Conservation (phyloP, 2,888 invertebrate species). For the Kuschelorhynchus macadamiae region DNA sequence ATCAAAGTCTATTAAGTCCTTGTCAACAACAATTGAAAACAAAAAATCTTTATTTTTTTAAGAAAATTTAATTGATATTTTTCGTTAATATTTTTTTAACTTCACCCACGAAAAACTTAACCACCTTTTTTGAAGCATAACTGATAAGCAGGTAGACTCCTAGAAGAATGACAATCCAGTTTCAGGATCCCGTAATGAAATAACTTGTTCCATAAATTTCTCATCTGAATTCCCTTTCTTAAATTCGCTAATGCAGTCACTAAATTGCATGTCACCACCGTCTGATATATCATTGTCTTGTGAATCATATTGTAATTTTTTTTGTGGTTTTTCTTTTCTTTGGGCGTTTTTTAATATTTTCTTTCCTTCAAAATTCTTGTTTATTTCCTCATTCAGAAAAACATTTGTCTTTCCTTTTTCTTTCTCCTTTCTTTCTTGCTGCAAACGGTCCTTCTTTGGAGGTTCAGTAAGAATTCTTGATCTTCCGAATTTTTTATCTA, state of each 20-base stretch:
- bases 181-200: too few species aligned
- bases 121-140: constrained; percentile 8
- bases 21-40: too few species aligned
- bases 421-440: constrained; percentile 8
- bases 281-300: too few species aligned
- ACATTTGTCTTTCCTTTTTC: constrained; percentile 3
- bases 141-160: constrained; percentile 11
- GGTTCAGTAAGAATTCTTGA: constrained; percentile 15
- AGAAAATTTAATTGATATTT: background rate
- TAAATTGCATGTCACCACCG: background rate
- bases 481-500: constrained; percentile 6
- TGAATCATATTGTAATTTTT: constrained; percentile 1
- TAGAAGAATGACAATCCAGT: background rate
- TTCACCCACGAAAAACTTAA: constrained; percentile 12
- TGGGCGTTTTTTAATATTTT: background rate
- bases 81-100: background rate
- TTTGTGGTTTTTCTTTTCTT: constrained; percentile 5
- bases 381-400: constrained; percentile 7
- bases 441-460: constrained; percentile 12
- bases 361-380: constrained; percentile 5
- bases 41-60: too few species aligned
- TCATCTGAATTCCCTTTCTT: constrained; percentile 6
- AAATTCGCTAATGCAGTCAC: constrained; percentile 6
- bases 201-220: constrained; percentile 13
- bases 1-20: background rate